Conservation (phyloP, 1,140 invertebrate species). For the Lycorma delicatula region DNA sequence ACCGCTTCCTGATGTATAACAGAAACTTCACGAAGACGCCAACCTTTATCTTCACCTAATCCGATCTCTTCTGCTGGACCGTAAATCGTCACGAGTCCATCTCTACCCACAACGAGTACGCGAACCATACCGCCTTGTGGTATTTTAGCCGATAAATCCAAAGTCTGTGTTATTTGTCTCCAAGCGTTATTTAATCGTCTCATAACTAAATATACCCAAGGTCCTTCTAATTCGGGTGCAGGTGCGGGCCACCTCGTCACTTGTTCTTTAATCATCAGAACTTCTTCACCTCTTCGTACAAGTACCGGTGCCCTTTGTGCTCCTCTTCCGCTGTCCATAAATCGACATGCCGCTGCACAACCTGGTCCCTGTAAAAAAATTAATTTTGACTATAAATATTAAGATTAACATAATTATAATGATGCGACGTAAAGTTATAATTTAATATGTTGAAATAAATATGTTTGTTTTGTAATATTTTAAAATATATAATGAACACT, state of each 20-base stretch:
- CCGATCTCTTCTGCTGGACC: constrained; percentile 37
- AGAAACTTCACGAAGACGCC: constrained; percentile 53
- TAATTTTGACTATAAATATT: no score
- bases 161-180: constrained; percentile 39
- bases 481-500: no score
- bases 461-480: no score
- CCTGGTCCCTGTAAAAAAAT: constrained; percentile 52
- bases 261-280: constrained; percentile 41
- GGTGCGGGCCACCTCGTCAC: constrained; percentile 47
- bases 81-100: constrained; percentile 56
- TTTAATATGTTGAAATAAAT: no score
- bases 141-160: constrained; percentile 47
- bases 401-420: no score
- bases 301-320: constrained; percentile 52
- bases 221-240: constrained; percentile 21
- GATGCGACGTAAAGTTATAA: no score
- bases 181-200: constrained; percentile 40
- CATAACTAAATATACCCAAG: constrained; percentile 59
- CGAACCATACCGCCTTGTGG: constrained; percentile 49
- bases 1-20: constrained; percentile 58
- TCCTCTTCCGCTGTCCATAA: constrained; percentile 49
- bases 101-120: constrained; percentile 53
- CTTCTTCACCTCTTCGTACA: constrained; percentile 53
- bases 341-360: constrained; percentile 56
- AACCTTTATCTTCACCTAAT: constrained; percentile 31